Evolutionary conservation across 1,140 invertebrate species (phyloP), one percentile per base, ranked within the genome.

Genomic region (Hypothenemus hampei): DNA sequence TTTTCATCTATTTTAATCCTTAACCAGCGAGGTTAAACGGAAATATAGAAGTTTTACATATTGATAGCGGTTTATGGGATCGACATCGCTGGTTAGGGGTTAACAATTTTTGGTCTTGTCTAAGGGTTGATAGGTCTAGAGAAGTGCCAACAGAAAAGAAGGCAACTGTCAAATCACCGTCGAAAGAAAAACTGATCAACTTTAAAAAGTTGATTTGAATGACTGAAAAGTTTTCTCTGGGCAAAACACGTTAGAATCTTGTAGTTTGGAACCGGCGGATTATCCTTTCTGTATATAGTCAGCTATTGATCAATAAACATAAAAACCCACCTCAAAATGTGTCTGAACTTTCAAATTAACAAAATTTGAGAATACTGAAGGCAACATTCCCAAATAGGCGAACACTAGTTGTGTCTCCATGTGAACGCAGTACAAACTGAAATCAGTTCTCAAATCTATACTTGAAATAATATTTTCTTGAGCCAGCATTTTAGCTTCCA

Each of bases 371-470:
- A 86, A 63, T 23, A 85, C 77, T 4, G 79, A 75, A 3, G 80
- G 81, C 4, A 87, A 70, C 46, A 83, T 80, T 62, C 83, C 82
- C 48, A 86, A 70, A 66, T 86, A 80, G 2, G 80, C 77, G 61
- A 85, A 82, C 18, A 87, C 81, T 20, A 86, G 66, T 58, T 85
- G 84, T 0, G 84, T 85, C 68, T 87, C 84, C 78, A 85, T 80
- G 62, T 85, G 81, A 7, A 86, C 73, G 66, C 84, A 86, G 60
- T 86, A 81, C 4, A 87, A 69, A 24, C 83, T 85, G 68, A 82
- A 86, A 41, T 81, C 81, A 60, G 83, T 82, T 43, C 84, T 73
- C 46, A 84, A 75, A 65, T 86, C 85, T 62, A 86, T 81, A 57
- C 82, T 84, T 1, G 80, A 78, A 44, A 86, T 85, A 13, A 84